These are phyloP conservation scores for Drosophila jambulina DNA, from an alignment of 1,140 invertebrate species.

Conservation along the genomic window DNA sequence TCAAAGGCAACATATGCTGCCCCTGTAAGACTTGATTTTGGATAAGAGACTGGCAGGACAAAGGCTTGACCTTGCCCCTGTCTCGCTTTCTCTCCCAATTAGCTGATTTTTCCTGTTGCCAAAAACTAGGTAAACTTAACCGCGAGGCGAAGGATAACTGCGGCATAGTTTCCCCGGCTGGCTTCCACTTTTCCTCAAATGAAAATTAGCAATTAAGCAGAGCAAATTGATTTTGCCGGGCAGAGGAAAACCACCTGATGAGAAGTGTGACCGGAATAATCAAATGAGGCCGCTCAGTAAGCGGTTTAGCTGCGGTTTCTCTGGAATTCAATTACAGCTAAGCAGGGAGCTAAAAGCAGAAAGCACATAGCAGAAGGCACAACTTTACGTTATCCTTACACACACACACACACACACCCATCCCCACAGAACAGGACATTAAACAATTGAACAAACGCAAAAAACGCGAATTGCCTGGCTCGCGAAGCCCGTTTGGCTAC, in stretches of 20 bases:
- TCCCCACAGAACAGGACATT: conserved; percentile 56
- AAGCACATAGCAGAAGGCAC: neutral
- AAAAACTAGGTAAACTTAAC: neutral
- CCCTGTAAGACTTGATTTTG: neutral
- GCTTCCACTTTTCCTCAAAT: neutral
- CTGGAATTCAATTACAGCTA: neutral
- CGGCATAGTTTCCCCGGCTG: no score
- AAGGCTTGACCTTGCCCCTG: neutral
- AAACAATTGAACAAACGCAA: conserved; percentile 63
- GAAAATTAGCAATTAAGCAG: conserved; percentile 4
- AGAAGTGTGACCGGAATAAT: conserved; percentile 10
- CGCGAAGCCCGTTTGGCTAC: conserved; percentile 41
- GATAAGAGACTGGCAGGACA: neutral
- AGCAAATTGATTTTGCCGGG: neutral
- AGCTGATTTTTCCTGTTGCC: neutral
- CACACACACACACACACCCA: conserved; percentile 6
- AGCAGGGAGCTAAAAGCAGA: neutral
- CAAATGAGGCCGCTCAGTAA: neutral
- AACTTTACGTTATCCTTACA: neutral
- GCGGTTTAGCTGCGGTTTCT: conserved; percentile 3
- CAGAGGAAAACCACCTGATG: neutral
- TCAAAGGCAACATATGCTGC: neutral
- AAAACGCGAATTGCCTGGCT: conserved; percentile 22
- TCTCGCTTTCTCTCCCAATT: neutral
- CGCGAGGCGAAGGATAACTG: neutral